phyloP scores from a whole-genome alignment of 2,888 invertebrate genomes.

The Cancer borealis region DNA sequence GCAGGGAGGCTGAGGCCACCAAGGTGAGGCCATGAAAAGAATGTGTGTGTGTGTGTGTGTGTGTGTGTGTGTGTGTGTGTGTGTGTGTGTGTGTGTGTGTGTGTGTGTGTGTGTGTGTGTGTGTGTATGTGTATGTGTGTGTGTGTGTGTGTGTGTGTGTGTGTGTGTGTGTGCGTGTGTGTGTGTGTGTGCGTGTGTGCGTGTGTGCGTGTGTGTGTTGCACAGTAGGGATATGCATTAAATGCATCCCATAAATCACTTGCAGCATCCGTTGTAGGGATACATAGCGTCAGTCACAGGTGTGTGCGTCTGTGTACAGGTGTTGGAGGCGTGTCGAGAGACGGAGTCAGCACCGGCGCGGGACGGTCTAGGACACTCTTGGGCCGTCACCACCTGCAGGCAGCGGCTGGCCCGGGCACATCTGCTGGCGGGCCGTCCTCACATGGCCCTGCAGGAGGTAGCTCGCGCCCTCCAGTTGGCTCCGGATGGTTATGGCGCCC shows the following conservation, averaged over 20 bases:
- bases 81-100: background rate
- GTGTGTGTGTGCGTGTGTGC: background rate
- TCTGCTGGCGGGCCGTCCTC: constrained; percentile 68
- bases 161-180: constrained; percentile 27
- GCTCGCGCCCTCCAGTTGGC: constrained; percentile 63
- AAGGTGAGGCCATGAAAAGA: constrained; percentile 1
- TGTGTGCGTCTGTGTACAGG: constrained; percentile 50
- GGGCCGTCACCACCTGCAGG: constrained; percentile 72
- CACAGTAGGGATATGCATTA: background rate
- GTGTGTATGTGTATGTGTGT: background rate
- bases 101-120: background rate
- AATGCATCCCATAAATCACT: background rate
- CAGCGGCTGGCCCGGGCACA: constrained; percentile 72
- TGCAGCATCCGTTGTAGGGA: background rate
- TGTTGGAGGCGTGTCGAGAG: constrained; percentile 71
- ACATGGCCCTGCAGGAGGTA: constrained; percentile 71
- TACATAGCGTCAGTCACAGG: background rate
- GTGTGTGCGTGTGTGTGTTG: constrained; percentile 26
- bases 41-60: too few species aligned
- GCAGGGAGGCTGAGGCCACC: constrained; percentile 57
- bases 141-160: constrained; percentile 13
- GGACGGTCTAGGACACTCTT: constrained; percentile 71
- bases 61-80: constrained; percentile 49
- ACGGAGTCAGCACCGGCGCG: constrained; percentile 68
- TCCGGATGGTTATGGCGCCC: constrained; percentile 72